Evolutionary conservation across 2,797 vertebrate genomes (phyloP), one percentile per base, ranked within the genome.

Genomic region (Ibycter americanus): DNA sequence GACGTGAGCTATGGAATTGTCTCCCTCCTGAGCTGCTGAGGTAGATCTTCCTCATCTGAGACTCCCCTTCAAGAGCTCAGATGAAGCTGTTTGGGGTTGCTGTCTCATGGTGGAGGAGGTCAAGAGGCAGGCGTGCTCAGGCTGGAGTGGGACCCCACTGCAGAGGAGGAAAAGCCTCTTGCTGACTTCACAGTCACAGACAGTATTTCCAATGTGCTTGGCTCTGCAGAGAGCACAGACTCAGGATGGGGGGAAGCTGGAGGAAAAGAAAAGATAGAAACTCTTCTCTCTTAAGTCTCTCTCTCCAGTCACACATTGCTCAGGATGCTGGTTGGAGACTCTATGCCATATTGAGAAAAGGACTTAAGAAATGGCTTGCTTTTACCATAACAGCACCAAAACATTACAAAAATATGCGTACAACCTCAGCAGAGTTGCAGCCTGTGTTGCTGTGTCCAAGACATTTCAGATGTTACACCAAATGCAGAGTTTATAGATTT

Each of bases 131-230:
- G 23, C 23, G 44, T 80, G 71, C 31, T 73, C 49, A n/a, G 67
- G 61, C 32, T 83, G 76, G 34, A 67, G 31, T 11, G 40, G 21
- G 51, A 91, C 32, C 49, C 36, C 3, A 1, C 1, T 3, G 32
- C 29, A 67, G 77, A 18, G 12, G 2, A 85, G 9, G 23, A 52
- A 32, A n/a, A 83, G 17, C 32, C 6, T 42, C 49, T 49, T 6
- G 5, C 10, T 85, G 44, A 19, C 63, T 40, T 65, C 12, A 11
- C 0, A 3, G 20, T 20, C 23, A 2, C 1, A 1, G 23, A 21
- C 61, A 56, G n/a, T 17, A 26, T 83, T 95, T 56, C 68, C 29
- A 46, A 12, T 3, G 31, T 8, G 17, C 31, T 23, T 83, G 67
- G 36, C 21, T 85, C 71, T 80, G 52, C 40, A 67, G 74, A 26